phyloP scores from a whole-genome alignment of 2,888 invertebrate genomes.

The Conomelus anceps region DNA sequence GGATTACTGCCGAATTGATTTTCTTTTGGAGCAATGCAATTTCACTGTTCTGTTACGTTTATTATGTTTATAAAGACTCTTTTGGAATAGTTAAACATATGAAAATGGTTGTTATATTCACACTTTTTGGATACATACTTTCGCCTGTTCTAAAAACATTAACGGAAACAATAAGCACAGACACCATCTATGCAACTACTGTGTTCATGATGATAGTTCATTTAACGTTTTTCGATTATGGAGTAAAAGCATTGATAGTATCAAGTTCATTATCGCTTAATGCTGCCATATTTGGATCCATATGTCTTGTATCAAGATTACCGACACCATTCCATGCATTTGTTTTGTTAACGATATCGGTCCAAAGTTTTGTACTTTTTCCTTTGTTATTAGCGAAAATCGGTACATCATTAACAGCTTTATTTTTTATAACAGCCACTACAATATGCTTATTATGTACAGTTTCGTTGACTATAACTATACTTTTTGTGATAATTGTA shows the following conservation, averaged over 20 bases:
- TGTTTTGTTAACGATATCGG: constrained; percentile 79
- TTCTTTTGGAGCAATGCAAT: constrained; percentile 51
- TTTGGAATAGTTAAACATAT: constrained; percentile 50
- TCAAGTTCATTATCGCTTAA: constrained; percentile 89
- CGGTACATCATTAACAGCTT: constrained; percentile 51
- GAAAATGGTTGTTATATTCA: constrained; percentile 71
- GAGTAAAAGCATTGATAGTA: constrained; percentile 76
- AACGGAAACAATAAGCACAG: constrained; percentile 94
- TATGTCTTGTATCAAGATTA: constrained; percentile 88
- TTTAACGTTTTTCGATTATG: constrained; percentile 89
- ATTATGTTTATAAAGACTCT: constrained; percentile 44
- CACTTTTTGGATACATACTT: constrained; percentile 79
- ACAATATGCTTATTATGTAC: constrained; percentile 43
- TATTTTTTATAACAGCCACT: constrained; percentile 48
- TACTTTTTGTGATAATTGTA: constrained; percentile 54
- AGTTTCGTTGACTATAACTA: constrained; percentile 52
- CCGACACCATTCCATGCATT: constrained; percentile 82
- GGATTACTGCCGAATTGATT: constrained; percentile 56
- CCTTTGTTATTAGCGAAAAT: constrained; percentile 67
- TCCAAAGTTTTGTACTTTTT: constrained; percentile 80
- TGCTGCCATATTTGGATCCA: constrained; percentile 89
- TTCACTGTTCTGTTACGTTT: constrained; percentile 56
- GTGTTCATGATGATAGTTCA: constrained; percentile 81
- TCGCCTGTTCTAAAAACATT: constrained; percentile 90
- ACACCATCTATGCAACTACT: constrained; percentile 92